These are phyloP conservation scores for Anser cygnoides DNA, from an alignment of 2,113 vertebrate genomes.

Conservation along the genomic window DNA sequence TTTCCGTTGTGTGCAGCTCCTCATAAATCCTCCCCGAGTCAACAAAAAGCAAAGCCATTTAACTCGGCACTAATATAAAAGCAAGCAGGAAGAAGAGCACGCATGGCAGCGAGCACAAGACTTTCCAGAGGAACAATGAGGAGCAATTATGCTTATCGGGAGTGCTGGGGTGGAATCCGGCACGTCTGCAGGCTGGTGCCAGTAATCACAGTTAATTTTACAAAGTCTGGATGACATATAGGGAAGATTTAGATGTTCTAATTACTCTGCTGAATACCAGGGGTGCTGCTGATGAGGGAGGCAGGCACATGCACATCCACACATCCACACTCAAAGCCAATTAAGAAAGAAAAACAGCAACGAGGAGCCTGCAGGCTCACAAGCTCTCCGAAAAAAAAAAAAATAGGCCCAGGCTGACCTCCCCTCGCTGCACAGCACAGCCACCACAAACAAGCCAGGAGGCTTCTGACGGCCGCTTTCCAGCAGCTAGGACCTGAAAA, in stretches of 20 bases:
- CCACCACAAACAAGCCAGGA: background rate
- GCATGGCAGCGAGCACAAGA: background rate
- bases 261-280: constrained; percentile 44
- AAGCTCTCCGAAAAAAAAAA: fast-evolving
- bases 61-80: background rate
- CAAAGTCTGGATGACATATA: constrained; percentile 24
- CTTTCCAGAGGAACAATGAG: constrained; percentile 1
- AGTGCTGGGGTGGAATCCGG: constrained; percentile 15
- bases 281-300: constrained; percentile 63
- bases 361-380: background rate
- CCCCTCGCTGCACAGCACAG: background rate
- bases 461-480: background rate
- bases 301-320: constrained; percentile 52
- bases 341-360: constrained; percentile 47
- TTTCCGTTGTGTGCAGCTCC: background rate
- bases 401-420: background rate
- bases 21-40: background rate
- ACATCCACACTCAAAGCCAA: background rate
- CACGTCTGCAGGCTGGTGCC: constrained; percentile 26
- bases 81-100: background rate
- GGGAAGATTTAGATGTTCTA: constrained; percentile 64
- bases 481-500: background rate
- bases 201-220: constrained; percentile 18
- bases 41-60: constrained; percentile 1
- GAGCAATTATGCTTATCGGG: constrained; percentile 4